phyloP scores from a whole-genome alignment of 2,888 invertebrate genomes.

The Leptinotarsa haldemani region DNA sequence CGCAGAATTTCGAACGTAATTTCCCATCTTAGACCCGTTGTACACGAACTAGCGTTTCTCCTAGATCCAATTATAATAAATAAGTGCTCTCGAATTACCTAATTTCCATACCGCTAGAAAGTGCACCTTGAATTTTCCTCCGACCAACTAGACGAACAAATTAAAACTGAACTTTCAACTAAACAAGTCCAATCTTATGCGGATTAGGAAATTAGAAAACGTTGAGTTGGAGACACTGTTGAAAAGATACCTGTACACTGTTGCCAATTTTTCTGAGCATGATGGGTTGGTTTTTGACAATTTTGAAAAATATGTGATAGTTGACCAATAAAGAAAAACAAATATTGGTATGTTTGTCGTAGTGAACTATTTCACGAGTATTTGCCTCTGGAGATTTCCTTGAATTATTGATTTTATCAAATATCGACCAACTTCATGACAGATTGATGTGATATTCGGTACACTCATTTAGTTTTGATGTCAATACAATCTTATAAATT shows the following conservation, averaged over 20 bases:
- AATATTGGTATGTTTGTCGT: no score
- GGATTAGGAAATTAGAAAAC: constrained; percentile 40
- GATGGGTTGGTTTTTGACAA: no score
- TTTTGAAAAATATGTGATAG: no score
- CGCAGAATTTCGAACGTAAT: background rate
- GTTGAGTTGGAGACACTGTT: constrained; percentile 38
- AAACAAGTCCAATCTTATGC: constrained; percentile 42
- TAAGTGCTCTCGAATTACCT: constrained; percentile 28
- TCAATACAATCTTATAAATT: no score
- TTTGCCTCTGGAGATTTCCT: no score
- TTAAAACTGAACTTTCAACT: constrained; percentile 41
- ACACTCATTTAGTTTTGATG: no score
- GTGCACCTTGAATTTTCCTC: constrained; percentile 23
- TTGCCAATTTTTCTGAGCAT: constrained; percentile 48
- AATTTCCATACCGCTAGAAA: constrained; percentile 37
- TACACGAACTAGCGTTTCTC: constrained; percentile 1
- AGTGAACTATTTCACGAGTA: no score
- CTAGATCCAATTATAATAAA: constrained; percentile 27
- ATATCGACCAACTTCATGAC: no score
- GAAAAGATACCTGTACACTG: constrained; percentile 60
- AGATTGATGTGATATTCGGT: no score
- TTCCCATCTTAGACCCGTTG: background rate
- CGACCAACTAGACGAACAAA: constrained; percentile 36
- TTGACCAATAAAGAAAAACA: no score
- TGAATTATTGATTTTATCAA: no score